Base-by-base conservation (phyloP, 2,113 vertebrate genomes). In the Odobenus rosmarus region DNA sequence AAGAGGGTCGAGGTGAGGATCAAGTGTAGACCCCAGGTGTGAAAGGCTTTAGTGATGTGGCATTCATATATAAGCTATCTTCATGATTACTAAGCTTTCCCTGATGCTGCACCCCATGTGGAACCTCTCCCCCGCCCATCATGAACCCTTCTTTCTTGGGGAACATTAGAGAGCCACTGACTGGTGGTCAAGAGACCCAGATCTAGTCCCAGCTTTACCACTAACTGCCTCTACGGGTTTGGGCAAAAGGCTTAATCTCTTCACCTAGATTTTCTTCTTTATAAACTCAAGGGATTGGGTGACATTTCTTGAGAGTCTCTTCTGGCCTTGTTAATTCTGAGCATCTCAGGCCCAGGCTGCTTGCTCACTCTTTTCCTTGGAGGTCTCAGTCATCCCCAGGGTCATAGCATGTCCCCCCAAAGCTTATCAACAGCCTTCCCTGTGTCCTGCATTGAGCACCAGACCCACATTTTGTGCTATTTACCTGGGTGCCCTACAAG, bases 1-100 rank as follows among this genome's bases (percentile, higher is more conserved):
- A 36, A n/a, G 55, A 69, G 15, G 12, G 23, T 1, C 18, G 31
- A 55, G 36, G 46, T 33, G 33, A 81, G 31, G 46, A 24, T 49
- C 31, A 15, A 14, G 26, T 3, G 51, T 6, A 74, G 88, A 55
- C 1, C 9, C 2, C 0, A 39, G 62, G 46, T 81, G 33, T 23
- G 10, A 39, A 72, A 53, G 81, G 57, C 14, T 21, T 57, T 28
- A 64, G 74, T 19, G 36, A 19, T 14, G 15, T 6, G 49, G 46
- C 12, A 1, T 49, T 49, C 26, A 4, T 0, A 33, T 0, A 6
- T 23, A 13, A 49, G 57, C 36, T 4, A 0, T 84, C 24, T 10
- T 83, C 7, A 4, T 5, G 49, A 33, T 83, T 49, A 24, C 19
- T 11, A 53, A 57, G 36, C 19, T 21, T 72, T 55, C 16, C 42